Conservation (phyloP, 2,113 vertebrate species). For the Synodontis membranacea region DNA sequence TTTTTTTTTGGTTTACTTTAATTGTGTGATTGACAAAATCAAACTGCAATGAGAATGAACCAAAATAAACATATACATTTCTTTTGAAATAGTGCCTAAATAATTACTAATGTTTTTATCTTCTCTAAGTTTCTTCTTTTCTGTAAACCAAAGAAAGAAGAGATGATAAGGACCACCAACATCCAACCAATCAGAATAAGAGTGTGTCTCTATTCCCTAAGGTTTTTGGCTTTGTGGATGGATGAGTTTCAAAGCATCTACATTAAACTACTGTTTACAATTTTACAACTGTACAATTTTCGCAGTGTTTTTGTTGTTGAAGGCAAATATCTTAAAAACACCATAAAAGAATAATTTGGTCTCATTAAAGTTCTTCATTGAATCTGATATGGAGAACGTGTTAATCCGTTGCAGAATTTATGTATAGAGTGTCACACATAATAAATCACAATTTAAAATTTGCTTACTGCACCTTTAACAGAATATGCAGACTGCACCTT, state of each 20-base stretch:
- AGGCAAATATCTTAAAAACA: neutral
- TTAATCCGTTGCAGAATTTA: neutral
- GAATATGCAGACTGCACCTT: neutral
- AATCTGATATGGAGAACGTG: neutral
- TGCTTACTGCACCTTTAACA: conserved; percentile 11
- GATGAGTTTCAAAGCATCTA: neutral
- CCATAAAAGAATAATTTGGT: neutral
- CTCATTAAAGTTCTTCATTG: no score
- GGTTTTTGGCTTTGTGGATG: neutral
- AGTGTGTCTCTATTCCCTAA: neutral
- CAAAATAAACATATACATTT: neutral
- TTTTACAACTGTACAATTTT: neutral
- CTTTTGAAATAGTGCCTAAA: neutral
- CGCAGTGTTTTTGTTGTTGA: neutral
- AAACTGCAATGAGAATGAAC: neutral
- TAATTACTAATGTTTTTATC: no score
- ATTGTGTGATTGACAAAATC: neutral
- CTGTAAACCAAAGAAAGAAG: neutral
- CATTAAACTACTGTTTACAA: neutral
- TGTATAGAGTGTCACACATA: no score
- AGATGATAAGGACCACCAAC: neutral
- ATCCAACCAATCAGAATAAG: neutral
- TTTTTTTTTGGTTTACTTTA: neutral
- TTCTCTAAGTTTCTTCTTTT: neutral
- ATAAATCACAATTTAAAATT: neutral